Evolutionary conservation across 2,888 invertebrate species (phyloP).

Genomic region (Formica aserva): DNA sequence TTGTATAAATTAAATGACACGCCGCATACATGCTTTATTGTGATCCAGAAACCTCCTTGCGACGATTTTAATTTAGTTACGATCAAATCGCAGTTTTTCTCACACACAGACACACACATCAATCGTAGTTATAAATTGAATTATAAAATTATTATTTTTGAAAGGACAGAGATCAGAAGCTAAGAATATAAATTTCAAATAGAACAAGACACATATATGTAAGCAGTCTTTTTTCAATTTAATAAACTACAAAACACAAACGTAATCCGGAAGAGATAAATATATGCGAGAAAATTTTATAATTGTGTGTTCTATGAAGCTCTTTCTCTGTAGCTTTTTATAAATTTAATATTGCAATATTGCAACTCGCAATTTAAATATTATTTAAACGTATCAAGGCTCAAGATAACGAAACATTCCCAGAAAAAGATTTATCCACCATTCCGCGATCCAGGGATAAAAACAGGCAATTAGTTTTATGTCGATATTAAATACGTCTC

Average conservation of each 20-base stretch:
- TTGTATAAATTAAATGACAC: slow-evolving; percentile 61
- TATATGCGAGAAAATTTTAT: too few relatives aligned
- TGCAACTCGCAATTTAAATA: not conserved
- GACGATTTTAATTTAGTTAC: not conserved
- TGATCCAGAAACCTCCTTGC: not conserved
- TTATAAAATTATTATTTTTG: too few relatives aligned
- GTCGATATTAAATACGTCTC: not conserved
- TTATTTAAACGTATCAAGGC: not conserved
- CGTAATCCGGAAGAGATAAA: too few relatives aligned
- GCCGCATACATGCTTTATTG: slow-evolving; percentile 26
- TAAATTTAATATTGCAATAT: not conserved
- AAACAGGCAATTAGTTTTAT: slow-evolving; percentile 3
- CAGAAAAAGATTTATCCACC: not conserved
- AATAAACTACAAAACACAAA: too few relatives aligned
- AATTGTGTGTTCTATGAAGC: too few relatives aligned
- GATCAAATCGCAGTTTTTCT: too few relatives aligned
- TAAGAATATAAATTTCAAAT: too few relatives aligned
- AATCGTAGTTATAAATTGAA: too few relatives aligned
- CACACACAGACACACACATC: too few relatives aligned
- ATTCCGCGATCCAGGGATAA: not conserved
- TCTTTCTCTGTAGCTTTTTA: not conserved
- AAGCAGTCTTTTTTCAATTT: too few relatives aligned
- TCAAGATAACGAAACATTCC: not conserved
- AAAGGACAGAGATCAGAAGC: too few relatives aligned
- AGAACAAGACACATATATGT: too few relatives aligned